Evolutionary conservation across 2,888 invertebrate species (phyloP).

Genomic region (Tetramorium bicarinatum): DNA sequence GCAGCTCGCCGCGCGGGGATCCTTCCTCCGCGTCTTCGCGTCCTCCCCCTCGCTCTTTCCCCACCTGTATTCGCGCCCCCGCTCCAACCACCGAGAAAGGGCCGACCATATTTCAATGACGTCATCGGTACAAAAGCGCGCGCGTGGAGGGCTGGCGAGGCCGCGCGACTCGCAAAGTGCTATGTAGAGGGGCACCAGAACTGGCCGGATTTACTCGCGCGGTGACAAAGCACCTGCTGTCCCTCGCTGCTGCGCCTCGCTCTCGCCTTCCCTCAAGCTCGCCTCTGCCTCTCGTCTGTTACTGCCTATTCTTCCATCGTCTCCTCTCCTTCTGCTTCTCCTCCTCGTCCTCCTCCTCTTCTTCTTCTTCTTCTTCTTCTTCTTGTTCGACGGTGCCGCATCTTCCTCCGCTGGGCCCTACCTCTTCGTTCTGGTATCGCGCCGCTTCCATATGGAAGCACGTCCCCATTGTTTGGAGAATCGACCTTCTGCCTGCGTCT

Average conservation of each 20-base stretch:
- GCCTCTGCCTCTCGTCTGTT: conserved; percentile 68
- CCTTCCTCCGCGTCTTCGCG: conserved; percentile 7
- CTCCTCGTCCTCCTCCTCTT: conserved; percentile 1
- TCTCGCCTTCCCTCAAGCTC: conserved; percentile 74
- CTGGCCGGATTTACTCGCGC: conserved; percentile 84
- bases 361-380: conserved; percentile 27
- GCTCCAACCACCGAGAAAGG: conserved; percentile 60
- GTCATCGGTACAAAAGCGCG: conserved; percentile 81
- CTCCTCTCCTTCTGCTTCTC: conserved; percentile 79
- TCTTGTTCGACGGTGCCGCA: conserved; percentile 33
- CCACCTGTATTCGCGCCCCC: conserved; percentile 22
- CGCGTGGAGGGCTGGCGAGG: conserved; percentile 65
- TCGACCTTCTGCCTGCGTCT: conserved; percentile 39
- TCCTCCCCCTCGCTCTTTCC: conserved; percentile 23
- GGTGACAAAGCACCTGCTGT: conserved; percentile 86
- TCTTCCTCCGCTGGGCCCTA: conserved; percentile 16
- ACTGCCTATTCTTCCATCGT: conserved; percentile 83
- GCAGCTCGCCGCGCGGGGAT: conserved; percentile 11
- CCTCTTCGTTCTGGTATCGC: conserved; percentile 66
- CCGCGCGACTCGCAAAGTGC: conserved; percentile 74
- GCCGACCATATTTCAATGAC: conserved; percentile 81
- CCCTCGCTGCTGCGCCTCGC: conserved; percentile 76
- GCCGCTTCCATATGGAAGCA: conserved; percentile 80
- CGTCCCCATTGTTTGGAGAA: conserved; percentile 79
- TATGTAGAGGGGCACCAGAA: conserved; percentile 73